phyloP scores from a whole-genome alignment of 2,888 invertebrate species.

The Dinocampus coccinellae region DNA sequence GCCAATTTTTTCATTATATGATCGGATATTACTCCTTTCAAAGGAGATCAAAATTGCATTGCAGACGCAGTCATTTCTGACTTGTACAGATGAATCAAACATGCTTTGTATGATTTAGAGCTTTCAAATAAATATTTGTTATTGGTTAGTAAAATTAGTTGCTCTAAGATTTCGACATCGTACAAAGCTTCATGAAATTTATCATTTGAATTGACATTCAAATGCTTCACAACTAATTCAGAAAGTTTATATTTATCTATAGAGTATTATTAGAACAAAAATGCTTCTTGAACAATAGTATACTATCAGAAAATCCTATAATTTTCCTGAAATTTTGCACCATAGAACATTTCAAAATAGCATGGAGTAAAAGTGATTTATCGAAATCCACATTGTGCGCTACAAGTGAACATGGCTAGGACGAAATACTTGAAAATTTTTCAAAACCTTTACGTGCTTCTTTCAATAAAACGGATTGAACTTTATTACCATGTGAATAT shows the following conservation, averaged over 20 bases:
- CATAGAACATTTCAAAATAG: constrained; percentile 10
- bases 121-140: constrained; percentile 17
- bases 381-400: constrained; percentile 35
- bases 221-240: not conserved
- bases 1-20: constrained; percentile 20
- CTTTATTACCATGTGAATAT: not conserved
- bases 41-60: not conserved
- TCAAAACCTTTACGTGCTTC: constrained; percentile 21
- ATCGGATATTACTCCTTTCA: constrained; percentile 15
- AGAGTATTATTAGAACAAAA: not conserved
- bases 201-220: constrained; percentile 6
- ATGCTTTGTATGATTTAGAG: constrained; percentile 13
- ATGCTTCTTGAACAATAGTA: not conserved
- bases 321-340: constrained; percentile 10
- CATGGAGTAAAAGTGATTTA: constrained; percentile 27
- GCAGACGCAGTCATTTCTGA: constrained; percentile 10
- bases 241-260: constrained; percentile 5
- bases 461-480: constrained; percentile 13
- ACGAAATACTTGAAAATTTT: constrained; percentile 8
- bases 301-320: not conserved
- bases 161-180: constrained; percentile 26
- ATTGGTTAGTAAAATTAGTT: constrained; percentile 16
- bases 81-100: constrained; percentile 9
- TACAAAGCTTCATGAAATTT: constrained; percentile 32
- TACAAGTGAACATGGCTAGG: constrained; percentile 24